These are phyloP conservation scores for Drosophila ironensis DNA, from an alignment of 1,140 invertebrate genomes.

Conservation along the genomic window DNA sequence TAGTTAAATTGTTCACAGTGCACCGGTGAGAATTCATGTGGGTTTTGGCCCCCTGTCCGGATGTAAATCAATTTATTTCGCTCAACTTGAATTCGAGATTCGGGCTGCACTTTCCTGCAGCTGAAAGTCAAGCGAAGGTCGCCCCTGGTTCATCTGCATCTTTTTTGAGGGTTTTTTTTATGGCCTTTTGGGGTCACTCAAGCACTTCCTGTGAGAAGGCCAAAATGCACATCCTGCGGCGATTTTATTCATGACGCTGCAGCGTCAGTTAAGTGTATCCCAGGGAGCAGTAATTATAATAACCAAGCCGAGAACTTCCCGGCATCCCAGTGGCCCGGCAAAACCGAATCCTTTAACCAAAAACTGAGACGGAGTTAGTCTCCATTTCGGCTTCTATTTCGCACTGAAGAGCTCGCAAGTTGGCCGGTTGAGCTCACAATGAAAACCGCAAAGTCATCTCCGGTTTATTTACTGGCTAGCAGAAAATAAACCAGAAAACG, in stretches of 20 bases:
- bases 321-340: neutral
- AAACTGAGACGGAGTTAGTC: constrained; percentile 20
- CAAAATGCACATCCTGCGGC: constrained; percentile 56
- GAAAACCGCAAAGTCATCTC: constrained; percentile 81
- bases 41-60: constrained; percentile 17
- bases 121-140: constrained; percentile 47
- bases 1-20: neutral
- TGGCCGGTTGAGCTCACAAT: constrained; percentile 42
- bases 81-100: constrained; percentile 44
- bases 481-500: constrained; percentile 62
- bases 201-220: constrained; percentile 29
- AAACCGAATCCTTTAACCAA: constrained; percentile 12
- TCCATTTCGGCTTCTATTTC: constrained; percentile 59
- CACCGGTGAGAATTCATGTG: neutral
- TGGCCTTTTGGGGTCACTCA: constrained; percentile 8
- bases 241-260: constrained; percentile 58
- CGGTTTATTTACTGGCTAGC: constrained; percentile 78
- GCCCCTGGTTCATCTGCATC: constrained; percentile 1
- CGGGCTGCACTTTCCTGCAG: constrained; percentile 9
- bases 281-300: constrained; percentile 71
- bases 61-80: constrained; percentile 73
- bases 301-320: constrained; percentile 46
- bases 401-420: constrained; percentile 19
- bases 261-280: constrained; percentile 59
- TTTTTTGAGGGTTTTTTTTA: constrained; percentile 16